These are phyloP conservation scores for Drosophila aff. DNA, from an alignment of 1,140 invertebrate species.

Conservation along the genomic window DNA sequence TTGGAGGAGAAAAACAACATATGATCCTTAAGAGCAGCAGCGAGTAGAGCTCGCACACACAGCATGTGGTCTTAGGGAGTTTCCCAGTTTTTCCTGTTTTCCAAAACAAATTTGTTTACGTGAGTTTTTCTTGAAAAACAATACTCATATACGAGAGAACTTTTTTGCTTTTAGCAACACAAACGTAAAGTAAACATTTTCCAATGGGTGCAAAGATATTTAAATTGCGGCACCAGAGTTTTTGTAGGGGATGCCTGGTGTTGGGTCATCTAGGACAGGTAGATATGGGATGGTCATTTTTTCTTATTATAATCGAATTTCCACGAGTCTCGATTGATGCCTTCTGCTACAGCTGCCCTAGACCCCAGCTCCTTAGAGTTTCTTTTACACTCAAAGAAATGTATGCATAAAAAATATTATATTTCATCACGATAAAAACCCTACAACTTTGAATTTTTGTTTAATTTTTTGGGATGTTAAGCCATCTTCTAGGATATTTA, in stretches of 20 bases:
- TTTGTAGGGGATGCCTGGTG: background rate
- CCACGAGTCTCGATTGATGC: constrained; percentile 66
- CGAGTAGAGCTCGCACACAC: constrained; percentile 22
- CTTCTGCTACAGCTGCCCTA: constrained; percentile 22
- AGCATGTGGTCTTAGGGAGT: constrained; percentile 63
- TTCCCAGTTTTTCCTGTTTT: constrained; percentile 12
- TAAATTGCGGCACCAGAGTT: constrained; percentile 54
- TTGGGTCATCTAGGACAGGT: constrained; percentile 21
- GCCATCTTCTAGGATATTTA: background rate
- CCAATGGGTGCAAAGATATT: constrained; percentile 50
- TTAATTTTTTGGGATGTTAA: background rate
- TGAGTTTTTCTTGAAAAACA: constrained; percentile 50
- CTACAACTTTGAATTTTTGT: background rate
- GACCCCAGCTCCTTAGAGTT: constrained; percentile 1
- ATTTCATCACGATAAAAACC: background rate
- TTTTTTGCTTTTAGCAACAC: constrained; percentile 56
- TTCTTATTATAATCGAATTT: constrained; percentile 52
- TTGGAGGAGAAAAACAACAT: constrained; percentile 42
- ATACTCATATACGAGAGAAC: constrained; percentile 16
- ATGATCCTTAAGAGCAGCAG: constrained; percentile 34
- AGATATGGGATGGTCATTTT: constrained; percentile 48
- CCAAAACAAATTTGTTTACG: constrained; percentile 79
- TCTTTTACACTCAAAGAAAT: constrained; percentile 15
- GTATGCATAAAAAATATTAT: too few species aligned
- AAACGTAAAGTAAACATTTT: constrained; percentile 57